These are phyloP conservation scores for Setophaga petechia DNA, from an alignment of 2,113 vertebrate species.

Conservation along the genomic window DNA sequence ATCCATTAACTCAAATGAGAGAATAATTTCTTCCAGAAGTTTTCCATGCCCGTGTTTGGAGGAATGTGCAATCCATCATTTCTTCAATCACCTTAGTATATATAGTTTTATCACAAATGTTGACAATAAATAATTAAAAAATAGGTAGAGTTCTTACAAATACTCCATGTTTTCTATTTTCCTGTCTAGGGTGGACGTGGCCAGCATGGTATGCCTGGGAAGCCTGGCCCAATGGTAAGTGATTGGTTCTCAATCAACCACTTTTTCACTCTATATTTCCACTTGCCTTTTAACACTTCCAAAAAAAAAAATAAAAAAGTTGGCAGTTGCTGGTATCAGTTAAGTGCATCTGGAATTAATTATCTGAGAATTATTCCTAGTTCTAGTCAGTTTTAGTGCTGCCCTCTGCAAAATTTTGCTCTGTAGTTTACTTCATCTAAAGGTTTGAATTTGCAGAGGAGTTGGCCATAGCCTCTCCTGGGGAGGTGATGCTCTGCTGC, in stretches of 20 bases:
- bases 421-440: neutral
- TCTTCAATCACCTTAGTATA: neutral
- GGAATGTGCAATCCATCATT: neutral
- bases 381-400: neutral
- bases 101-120: neutral
- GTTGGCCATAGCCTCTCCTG: neutral
- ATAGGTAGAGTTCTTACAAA: neutral
- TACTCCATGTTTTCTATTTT: neutral
- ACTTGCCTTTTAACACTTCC: neutral
- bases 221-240: constrained; percentile 83
- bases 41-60: neutral
- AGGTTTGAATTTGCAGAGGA: neutral
- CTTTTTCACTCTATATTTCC: neutral
- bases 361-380: neutral
- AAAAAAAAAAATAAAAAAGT: neutral
- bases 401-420: neutral
- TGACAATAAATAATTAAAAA: neutral
- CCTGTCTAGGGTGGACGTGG: constrained; percentile 86
- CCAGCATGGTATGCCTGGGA: constrained; percentile 86
- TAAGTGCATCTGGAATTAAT: neutral
- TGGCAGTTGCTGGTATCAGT: neutral
- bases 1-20: neutral
- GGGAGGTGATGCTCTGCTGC: neutral
- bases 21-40: neutral
- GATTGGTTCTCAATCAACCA: neutral